A percentile compares a stretch with the other conserved stretches of the same genome.
phyloP scores from a whole-genome alignment of 2,888 invertebrate genomes.

The Nasonia oneida region DNA sequence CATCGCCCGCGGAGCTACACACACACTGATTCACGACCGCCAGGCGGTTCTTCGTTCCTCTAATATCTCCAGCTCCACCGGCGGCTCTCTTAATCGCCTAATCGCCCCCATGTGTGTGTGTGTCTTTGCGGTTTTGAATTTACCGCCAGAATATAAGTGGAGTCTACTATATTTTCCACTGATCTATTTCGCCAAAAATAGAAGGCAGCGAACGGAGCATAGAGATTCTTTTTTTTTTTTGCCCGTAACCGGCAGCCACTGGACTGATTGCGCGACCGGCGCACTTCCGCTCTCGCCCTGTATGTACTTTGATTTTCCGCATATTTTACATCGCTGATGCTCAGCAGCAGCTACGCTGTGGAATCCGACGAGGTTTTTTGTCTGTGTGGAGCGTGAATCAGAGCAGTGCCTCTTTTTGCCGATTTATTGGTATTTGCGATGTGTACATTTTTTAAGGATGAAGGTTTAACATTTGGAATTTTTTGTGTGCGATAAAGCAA shows the following conservation, averaged over 20 bases:
- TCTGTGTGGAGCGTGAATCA: neutral
- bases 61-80: neutral
- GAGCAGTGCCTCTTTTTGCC: neutral
- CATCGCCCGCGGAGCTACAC: neutral
- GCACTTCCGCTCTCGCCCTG: conserved; percentile 45
- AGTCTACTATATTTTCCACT: neutral
- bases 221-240: neutral
- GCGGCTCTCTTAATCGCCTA: conserved; percentile 25
- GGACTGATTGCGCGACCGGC: conserved; percentile 42
- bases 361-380: neutral
- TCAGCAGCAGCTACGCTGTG: neutral
- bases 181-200: neutral
- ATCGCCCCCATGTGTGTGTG: conserved; percentile 4
- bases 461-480: too few species aligned
- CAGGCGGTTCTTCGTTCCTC: neutral
- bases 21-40: neutral
- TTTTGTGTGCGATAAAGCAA: too few species aligned
- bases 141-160: neutral
- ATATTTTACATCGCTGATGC: conserved; percentile 8
- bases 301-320: conserved; percentile 14
- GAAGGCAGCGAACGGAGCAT: neutral
- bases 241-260: conserved; percentile 1
- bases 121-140: neutral
- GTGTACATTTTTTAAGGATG: too few species aligned
- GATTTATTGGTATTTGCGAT: too few species aligned